phyloP scores from a whole-genome alignment of 2,113 vertebrate species.

The Panthera uncia region DNA sequence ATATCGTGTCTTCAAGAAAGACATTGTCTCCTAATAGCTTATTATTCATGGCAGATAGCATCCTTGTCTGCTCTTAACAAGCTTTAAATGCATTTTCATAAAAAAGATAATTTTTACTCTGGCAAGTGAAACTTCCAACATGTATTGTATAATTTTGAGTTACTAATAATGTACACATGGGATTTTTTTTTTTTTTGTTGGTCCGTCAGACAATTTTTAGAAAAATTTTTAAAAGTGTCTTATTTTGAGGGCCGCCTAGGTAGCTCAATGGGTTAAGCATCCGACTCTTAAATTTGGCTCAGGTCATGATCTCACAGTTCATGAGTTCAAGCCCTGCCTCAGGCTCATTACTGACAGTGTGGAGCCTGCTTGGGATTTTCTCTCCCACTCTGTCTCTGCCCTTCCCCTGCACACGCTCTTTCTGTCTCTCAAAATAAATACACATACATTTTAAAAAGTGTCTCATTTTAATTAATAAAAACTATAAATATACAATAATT shows the following conservation, averaged over 20 bases:
- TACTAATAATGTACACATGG: background rate
- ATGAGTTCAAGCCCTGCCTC: too few relatives aligned
- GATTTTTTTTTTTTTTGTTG: background rate
- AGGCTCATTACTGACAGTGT: too few relatives aligned
- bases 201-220: background rate
- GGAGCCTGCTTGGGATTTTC: too few relatives aligned
- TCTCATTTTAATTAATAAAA: background rate
- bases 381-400: too few relatives aligned
- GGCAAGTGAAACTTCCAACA: slow-evolving; percentile 40
- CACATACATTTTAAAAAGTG: background rate
- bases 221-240: background rate
- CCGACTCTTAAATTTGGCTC: too few relatives aligned
- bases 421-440: too few relatives aligned
- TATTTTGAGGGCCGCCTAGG: background rate
- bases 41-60: slow-evolving; percentile 45
- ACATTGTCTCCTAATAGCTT: slow-evolving; percentile 50
- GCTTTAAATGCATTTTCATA: slow-evolving; percentile 32
- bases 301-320: too few relatives aligned
- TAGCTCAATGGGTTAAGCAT: too few relatives aligned
- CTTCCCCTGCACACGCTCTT: too few relatives aligned
- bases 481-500: too few relatives aligned
- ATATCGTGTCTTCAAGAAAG: slow-evolving; percentile 67
- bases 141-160: slow-evolving; percentile 29
- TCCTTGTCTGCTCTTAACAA: slow-evolving; percentile 52
- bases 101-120: slow-evolving; percentile 45